Percentiles rank a stretch among this genome's conserved stretches.
phyloP scores from a whole-genome alignment of 2,797 vertebrate genomes.

The Staurois parvus region DNA sequence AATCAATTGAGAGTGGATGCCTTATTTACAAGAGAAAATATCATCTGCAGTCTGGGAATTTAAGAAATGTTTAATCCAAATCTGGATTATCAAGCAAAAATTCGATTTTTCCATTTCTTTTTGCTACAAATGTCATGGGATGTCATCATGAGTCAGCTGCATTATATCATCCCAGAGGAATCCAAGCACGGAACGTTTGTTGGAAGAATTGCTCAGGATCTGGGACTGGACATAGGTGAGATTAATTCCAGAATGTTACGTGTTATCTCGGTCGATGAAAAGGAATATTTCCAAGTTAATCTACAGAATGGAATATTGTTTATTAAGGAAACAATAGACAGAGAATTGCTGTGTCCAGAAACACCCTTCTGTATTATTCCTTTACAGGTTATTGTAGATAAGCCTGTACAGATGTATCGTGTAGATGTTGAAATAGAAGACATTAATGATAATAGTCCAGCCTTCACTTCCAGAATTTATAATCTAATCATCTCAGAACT shows the following conservation, averaged over 20 bases:
- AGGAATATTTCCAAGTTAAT: conserved; percentile 74
- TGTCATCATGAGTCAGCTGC: conserved; percentile 58
- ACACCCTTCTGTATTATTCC: conserved; percentile 71
- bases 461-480: conserved; percentile 60
- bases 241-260: conserved; percentile 70
- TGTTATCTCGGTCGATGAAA: conserved; percentile 69
- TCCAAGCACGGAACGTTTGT: conserved; percentile 63
- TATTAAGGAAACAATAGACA: conserved; percentile 75
- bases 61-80: neutral
- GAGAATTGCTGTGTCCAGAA: conserved; percentile 74
- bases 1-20: neutral
- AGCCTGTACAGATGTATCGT: conserved; percentile 72
- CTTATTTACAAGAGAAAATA: neutral
- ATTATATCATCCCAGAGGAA: conserved; percentile 68
- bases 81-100: neutral
- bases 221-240: conserved; percentile 71
- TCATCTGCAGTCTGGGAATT: neutral
- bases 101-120: conserved; percentile 43
- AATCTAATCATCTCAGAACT: conserved; percentile 69
- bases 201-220: conserved; percentile 76
- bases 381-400: conserved; percentile 75
- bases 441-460: conserved; percentile 69
- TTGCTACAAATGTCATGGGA: conserved; percentile 60
- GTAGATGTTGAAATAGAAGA: conserved; percentile 69
- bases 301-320: conserved; percentile 74